phyloP scores from a whole-genome alignment of 2,797 vertebrate species.

The Galago senegalensis region DNA sequence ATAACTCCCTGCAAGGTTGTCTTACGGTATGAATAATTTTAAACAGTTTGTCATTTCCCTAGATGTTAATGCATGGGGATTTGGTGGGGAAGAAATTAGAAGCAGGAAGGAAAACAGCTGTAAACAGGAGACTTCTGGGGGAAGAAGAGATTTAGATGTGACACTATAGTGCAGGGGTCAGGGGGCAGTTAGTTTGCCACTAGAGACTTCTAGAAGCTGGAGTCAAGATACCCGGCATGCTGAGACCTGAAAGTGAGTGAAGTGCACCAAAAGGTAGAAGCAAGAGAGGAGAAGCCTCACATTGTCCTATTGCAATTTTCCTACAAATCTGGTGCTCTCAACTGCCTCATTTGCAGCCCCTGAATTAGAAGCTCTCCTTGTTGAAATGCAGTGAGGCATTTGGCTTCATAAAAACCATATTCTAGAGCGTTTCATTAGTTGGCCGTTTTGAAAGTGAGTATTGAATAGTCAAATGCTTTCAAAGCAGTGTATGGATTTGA shows the following conservation, averaged over 20 bases:
- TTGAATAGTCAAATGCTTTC: not conserved
- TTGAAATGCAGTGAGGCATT: not conserved
- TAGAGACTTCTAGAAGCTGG: not conserved
- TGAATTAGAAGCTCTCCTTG: not conserved
- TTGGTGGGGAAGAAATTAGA: not conserved
- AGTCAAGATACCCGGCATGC: not conserved
- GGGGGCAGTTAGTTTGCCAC: not conserved
- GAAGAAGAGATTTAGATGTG: not conserved
- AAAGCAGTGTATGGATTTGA: not conserved
- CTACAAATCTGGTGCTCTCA: not conserved
- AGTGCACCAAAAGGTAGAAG: not conserved
- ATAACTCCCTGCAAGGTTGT: not conserved
- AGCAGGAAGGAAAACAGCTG: not conserved
- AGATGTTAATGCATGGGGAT: not conserved
- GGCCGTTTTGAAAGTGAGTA: not conserved
- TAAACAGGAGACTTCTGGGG: not conserved
- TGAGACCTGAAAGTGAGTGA: not conserved
- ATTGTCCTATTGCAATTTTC: not conserved
- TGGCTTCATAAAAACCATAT: not conserved
- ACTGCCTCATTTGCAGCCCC: not conserved
- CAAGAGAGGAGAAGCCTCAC: not conserved
- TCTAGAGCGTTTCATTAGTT: not conserved
- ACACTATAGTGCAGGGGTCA: rapidly evolving
- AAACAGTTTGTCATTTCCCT: conserved; percentile 34
- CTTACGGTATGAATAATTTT: conserved; percentile 42